Evolutionary conservation across 2,888 invertebrate species (phyloP).

Genomic region (Dryocosmus kuriphilus): DNA sequence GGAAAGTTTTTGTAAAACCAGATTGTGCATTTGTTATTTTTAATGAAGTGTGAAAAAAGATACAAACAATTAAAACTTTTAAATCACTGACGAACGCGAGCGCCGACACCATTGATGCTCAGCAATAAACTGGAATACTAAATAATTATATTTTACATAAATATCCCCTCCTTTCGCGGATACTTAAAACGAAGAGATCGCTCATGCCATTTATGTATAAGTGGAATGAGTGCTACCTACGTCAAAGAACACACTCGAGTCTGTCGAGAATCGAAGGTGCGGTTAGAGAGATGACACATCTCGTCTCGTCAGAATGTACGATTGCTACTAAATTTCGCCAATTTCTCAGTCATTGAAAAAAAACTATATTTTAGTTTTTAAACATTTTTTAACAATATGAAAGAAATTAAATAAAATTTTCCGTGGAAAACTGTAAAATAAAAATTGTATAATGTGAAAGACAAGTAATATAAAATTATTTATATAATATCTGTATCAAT

Average conservation of each 20-base stretch:
- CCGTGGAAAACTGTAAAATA: too few relatives aligned
- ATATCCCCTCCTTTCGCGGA: slow-evolving; percentile 49
- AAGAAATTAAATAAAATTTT: too few relatives aligned
- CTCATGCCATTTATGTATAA: slow-evolving; percentile 55
- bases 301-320: not conserved
- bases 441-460: too few relatives aligned
- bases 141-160: slow-evolving; percentile 52
- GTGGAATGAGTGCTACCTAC: slow-evolving; percentile 51
- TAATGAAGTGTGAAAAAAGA: not conserved
- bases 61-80: not conserved
- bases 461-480: too few relatives aligned
- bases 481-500: too few relatives aligned
- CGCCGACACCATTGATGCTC: not conserved
- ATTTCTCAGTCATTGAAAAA: not conserved
- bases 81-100: not conserved
- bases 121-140: slow-evolving; percentile 48
- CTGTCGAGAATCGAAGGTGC: slow-evolving; percentile 49
- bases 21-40: not conserved
- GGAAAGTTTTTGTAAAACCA: not conserved
- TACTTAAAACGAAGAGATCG: slow-evolving; percentile 45
- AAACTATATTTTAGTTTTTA: not conserved
- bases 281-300: slow-evolving; percentile 1
- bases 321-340: not conserved
- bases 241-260: slow-evolving; percentile 52
- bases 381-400: too few relatives aligned